Conservation (phyloP, 2,113 vertebrate genomes). For the Hymenochirus boettgeri region DNA sequence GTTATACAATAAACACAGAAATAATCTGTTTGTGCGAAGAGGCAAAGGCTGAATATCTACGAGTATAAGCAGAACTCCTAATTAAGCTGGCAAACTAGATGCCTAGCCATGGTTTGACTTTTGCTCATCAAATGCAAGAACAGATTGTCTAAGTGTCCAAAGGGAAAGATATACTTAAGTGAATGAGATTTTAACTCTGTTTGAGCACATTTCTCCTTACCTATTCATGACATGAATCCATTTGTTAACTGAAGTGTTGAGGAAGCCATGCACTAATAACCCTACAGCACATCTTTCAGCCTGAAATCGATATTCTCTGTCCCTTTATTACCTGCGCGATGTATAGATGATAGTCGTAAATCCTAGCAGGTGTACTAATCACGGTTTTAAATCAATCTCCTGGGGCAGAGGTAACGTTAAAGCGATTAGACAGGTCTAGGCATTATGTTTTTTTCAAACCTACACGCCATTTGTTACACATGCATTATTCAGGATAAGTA, state of each 20-base stretch:
- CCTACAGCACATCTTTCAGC: conserved; percentile 23
- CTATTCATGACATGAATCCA: conserved; percentile 5
- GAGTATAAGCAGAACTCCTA: too few species aligned
- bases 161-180: conserved; percentile 6
- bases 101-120: too few species aligned
- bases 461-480: conserved; percentile 30
- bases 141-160: not conserved
- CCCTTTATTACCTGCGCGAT: not conserved
- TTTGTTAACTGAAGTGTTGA: conserved; percentile 11
- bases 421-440: conserved; percentile 31
- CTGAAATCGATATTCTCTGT: conserved; percentile 5
- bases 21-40: too few species aligned
- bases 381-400: conserved; percentile 31
- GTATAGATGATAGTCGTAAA: not conserved
- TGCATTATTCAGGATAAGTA: conserved; percentile 52
- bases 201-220: conserved; percentile 13
- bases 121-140: too few species aligned
- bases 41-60: too few species aligned
- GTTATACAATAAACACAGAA: too few species aligned
- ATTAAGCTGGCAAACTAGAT: too few species aligned
- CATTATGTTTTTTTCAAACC: conserved; percentile 25
- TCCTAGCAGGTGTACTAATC: not conserved
- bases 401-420: conserved; percentile 15
- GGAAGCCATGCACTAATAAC: conserved; percentile 14
- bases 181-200: conserved; percentile 7